phyloP scores from a whole-genome alignment of 2,797 vertebrate genomes.

The Lagodon rhomboides region DNA sequence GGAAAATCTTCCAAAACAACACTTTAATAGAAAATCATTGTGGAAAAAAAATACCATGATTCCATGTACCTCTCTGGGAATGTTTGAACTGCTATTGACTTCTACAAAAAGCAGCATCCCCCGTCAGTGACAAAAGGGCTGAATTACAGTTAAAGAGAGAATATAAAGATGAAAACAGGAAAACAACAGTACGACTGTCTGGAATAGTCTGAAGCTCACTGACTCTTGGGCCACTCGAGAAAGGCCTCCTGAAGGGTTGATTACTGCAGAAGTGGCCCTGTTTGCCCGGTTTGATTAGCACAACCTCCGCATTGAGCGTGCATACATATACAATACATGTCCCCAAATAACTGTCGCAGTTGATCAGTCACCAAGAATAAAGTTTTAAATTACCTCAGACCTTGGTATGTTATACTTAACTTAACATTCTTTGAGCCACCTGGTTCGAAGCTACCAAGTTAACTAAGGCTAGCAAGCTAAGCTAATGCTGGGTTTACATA shows the following conservation, averaged over 20 bases:
- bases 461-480: no score
- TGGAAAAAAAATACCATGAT: no score
- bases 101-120: background rate
- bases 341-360: background rate
- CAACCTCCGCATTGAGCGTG: conserved; percentile 11
- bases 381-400: background rate
- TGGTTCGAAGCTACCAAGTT: no score
- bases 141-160: background rate
- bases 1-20: background rate
- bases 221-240: background rate
- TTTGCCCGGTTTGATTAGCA: conserved; percentile 25
- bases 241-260: conserved; percentile 12
- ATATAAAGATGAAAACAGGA: background rate
- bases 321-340: background rate
- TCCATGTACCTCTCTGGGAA: no score
- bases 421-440: background rate
- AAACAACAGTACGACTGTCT: background rate
- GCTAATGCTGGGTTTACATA: no score
- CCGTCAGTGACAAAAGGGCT: background rate
- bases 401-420: background rate
- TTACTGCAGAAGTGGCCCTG: conserved; percentile 13
- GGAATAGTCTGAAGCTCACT: conserved; percentile 1
- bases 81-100: background rate
- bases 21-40: no score
- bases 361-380: background rate